phyloP scores from a whole-genome alignment of 2,113 vertebrate species.

The Lonchura striata region DNA sequence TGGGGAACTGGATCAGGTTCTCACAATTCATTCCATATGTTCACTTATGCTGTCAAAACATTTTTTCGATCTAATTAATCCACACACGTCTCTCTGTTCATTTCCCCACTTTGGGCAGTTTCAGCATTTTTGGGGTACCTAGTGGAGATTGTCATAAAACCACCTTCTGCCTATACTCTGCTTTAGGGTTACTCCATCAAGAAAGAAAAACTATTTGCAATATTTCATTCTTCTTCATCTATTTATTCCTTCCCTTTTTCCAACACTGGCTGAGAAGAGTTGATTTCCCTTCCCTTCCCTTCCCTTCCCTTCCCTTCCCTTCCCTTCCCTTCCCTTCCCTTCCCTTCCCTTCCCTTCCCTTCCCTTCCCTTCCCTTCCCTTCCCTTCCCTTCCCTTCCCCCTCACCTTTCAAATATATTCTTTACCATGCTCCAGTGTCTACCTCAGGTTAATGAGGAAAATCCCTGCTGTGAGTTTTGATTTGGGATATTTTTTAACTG shows the following conservation, averaged over 20 bases:
- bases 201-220: not conserved
- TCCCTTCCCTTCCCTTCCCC: not conserved
- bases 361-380: not conserved
- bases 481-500: slow-evolving; percentile 22
- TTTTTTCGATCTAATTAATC: slow-evolving; percentile 68
- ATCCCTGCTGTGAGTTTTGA: slow-evolving; percentile 14
- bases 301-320: not conserved
- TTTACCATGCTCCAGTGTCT: not conserved
- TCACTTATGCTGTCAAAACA: slow-evolving; percentile 71
- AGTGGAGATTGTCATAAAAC: slow-evolving; percentile 48
- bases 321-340: not conserved
- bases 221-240: not conserved
- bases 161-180: not conserved
- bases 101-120: slow-evolving; percentile 6
- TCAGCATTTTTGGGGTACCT: slow-evolving; percentile 53
- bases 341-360: too few relatives aligned
- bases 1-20: slow-evolving; percentile 63
- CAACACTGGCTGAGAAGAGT: not conserved
- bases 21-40: slow-evolving; percentile 80
- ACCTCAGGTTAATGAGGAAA: not conserved
- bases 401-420: not conserved
- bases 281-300: too few relatives aligned
- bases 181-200: not conserved
- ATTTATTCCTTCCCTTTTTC: not conserved
- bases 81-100: slow-evolving; percentile 51